Base-by-base conservation (phyloP, 2,113 vertebrate genomes). In the Campylorhamphus procurvoides region DNA sequence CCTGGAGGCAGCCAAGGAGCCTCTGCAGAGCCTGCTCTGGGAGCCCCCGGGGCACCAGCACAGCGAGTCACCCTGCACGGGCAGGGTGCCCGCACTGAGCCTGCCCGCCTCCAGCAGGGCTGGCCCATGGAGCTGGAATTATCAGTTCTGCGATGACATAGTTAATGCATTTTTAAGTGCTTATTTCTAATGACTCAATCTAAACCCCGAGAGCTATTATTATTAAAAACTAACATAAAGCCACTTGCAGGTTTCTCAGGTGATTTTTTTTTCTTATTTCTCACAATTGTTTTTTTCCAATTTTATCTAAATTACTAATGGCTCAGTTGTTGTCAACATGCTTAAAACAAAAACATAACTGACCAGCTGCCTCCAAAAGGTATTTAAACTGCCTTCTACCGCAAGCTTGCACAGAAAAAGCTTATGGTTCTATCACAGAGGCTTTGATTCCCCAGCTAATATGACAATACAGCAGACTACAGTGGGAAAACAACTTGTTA, bases 1-100 rank as follows among this genome's bases (percentile, higher is more conserved):
- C 46, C 59, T 68, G 24, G 0, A 8, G 13, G 29, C 62, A 85
- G 71, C 49, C 18, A 5, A 19, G 17, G 35, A 37, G n/a, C 42
- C 47, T n/a, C 28, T 33, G 47, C 62, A 44, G 40, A 86, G 67
- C 44, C 4, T 0, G 27, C 9, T 75, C 58, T 75, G 75, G 40
- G 60, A 85, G 40, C 53, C 23, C 29, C 13, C 17, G 9, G 1
- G 11, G 42, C 19, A 28, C 42, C 79, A 75, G 80, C 56, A 47
- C 25, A 68, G 58, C 16, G 0, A 55, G 62, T 31, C 8, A 0
- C 8, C 40, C 58, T 37, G 44, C 3, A 4, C 0, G 0, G 27
- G 31, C 6, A 0, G 14, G 17, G n/a, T 42, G 59, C n/a, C 46
- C 28, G 0, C 24, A 31, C 50, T 47, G 50, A 50, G 37, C 17